Conservation (phyloP, 1,140 invertebrate genomes). For the Procambarus clarkii region DNA sequence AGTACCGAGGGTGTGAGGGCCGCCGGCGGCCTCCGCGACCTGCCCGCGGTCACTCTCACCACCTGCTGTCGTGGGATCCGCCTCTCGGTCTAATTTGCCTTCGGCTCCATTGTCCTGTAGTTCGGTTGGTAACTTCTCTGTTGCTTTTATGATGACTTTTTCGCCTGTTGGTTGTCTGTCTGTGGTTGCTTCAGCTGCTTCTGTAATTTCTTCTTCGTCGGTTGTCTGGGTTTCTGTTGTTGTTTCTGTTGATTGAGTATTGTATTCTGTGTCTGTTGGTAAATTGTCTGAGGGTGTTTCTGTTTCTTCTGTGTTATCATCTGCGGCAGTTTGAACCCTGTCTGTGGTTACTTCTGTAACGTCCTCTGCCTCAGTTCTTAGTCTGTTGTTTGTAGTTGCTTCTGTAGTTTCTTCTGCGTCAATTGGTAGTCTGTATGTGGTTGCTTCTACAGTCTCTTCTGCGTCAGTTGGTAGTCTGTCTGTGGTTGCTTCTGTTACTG, state of each 20-base stretch:
- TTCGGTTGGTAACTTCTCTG: not conserved
- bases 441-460: no score
- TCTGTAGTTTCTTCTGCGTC: no score
- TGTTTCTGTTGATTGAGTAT: not conserved
- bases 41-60: not conserved
- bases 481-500: no score
- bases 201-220: not conserved
- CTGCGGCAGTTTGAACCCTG: not conserved
- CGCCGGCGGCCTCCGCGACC: no score
- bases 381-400: no score
- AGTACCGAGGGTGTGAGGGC: no score
- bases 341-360: not conserved
- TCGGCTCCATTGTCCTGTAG: not conserved
- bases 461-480: no score
- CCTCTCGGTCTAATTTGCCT: no score
- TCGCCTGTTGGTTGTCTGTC: not conserved
- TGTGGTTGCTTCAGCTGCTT: not conserved
- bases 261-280: no score
- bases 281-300: not conserved
- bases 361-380: no score
- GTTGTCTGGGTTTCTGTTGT: not conserved
- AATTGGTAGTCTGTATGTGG: no score
- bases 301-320: not conserved
- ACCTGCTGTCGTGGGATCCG: not conserved
- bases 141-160: not conserved